Conservation (phyloP, 2,797 vertebrate genomes). For the Hybognathus amarus region DNA sequence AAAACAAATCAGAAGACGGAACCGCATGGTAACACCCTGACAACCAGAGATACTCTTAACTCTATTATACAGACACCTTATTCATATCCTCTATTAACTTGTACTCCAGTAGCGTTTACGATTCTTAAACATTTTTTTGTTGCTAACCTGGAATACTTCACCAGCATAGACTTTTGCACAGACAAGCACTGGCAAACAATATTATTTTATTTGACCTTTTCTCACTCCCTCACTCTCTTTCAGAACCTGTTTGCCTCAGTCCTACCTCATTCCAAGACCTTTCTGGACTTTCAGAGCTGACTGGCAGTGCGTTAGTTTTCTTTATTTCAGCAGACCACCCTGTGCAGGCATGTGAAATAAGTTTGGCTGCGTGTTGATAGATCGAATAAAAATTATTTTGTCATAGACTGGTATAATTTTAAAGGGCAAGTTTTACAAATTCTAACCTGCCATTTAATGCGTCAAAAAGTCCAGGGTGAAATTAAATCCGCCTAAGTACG, state of each 20-base stretch:
- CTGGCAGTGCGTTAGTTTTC: slow-evolving; percentile 43
- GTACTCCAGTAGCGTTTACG: neutral
- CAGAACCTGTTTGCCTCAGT: neutral
- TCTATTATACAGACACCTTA: neutral
- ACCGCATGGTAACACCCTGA: neutral
- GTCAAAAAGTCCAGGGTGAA: slow-evolving; percentile 37
- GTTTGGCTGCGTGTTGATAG: slow-evolving; percentile 18
- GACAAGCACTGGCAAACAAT: neutral
- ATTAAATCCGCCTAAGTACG: slow-evolving; percentile 27
- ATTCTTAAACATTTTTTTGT: neutral
- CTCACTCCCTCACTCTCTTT: neutral
- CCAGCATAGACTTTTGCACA: neutral
- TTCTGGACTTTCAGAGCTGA: slow-evolving; percentile 15
- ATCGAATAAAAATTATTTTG: slow-evolving; percentile 23
- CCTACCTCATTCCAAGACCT: neutral
- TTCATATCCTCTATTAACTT: neutral
- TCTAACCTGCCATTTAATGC: slow-evolving; percentile 32
- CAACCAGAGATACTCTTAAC: neutral
- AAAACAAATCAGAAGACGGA: neutral
- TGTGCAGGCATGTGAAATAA: slow-evolving; percentile 12
- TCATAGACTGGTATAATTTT: slow-evolving; percentile 20
- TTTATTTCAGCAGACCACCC: slow-evolving; percentile 31
- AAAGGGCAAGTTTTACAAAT: slow-evolving; percentile 36
- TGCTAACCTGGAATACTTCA: neutral
- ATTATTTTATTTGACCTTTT: neutral